Conservation (phyloP, 2,888 invertebrate genomes). For the Dexiosoma caninum region DNA sequence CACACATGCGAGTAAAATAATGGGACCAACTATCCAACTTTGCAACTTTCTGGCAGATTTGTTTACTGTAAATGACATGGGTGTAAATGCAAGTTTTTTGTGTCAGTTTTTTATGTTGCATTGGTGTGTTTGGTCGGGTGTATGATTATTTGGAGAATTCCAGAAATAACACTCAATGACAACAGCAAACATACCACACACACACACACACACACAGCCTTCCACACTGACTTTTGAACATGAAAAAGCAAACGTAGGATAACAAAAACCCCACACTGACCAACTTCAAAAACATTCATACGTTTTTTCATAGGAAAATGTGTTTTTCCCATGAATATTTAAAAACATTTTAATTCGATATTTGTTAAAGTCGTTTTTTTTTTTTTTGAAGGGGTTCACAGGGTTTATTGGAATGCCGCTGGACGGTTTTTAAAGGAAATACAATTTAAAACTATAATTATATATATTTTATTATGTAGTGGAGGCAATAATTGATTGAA, state of each 20-base stretch:
- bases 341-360: slow-evolving; percentile 33
- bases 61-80: slow-evolving; percentile 33
- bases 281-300: slow-evolving; percentile 50
- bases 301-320: slow-evolving; percentile 38
- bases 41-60: not conserved
- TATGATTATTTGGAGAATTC: slow-evolving; percentile 1
- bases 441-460: too few relatives aligned
- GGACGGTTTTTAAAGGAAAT: too few relatives aligned
- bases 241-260: not conserved
- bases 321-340: slow-evolving; percentile 46
- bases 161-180: slow-evolving; percentile 26
- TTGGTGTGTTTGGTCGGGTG: not conserved
- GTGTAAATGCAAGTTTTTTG: slow-evolving; percentile 8
- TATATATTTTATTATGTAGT: too few relatives aligned
- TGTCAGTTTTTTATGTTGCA: not conserved
- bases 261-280: slow-evolving; percentile 18
- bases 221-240: slow-evolving; percentile 8
- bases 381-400: too few relatives aligned
- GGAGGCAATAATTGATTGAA: too few relatives aligned
- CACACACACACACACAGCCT: not conserved
- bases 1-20: slow-evolving; percentile 52
- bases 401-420: slow-evolving; percentile 28
- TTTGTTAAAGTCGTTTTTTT: not conserved
- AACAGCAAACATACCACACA: not conserved
- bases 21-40: not conserved